phyloP scores from a whole-genome alignment of 2,113 vertebrate genomes.

The Rhineura floridana region DNA sequence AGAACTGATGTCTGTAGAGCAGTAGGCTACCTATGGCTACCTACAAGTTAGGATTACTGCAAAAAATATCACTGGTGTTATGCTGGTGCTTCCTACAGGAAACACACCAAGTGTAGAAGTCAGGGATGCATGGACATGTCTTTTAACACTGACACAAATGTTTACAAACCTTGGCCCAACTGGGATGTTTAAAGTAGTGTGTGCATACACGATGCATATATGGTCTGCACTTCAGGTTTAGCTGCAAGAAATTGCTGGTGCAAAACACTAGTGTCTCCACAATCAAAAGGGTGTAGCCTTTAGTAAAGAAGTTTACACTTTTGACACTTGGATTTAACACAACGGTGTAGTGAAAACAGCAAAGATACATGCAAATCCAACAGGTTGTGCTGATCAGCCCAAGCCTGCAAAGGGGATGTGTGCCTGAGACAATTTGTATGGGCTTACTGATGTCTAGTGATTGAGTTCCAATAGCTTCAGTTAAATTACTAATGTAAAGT shows the following conservation, averaged over 20 bases:
- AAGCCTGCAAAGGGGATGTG: not conserved
- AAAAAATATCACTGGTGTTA: not conserved
- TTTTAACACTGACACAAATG: not conserved
- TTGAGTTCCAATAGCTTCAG: not conserved
- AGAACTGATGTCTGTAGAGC: not conserved
- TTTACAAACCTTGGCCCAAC: not conserved
- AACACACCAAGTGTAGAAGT: not conserved
- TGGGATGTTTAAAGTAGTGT: not conserved
- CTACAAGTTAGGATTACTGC: not conserved
- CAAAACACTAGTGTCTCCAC: not conserved
- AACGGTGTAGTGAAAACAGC: not conserved
- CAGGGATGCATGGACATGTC: not conserved
- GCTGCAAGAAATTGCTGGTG: not conserved
- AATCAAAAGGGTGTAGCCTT: not conserved
- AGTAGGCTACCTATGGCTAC: not conserved
- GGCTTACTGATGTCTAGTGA: not conserved
- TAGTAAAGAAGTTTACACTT: not conserved
- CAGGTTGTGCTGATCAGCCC: not conserved
- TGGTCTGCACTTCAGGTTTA: not conserved
- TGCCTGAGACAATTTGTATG: not conserved
- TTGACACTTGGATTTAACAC: not conserved
- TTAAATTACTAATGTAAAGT: not conserved
- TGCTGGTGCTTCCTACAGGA: not conserved
- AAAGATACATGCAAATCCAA: not conserved
- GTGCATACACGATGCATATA: not conserved